Evolutionary conservation across 2,797 vertebrate genomes (phyloP), one percentile per base, ranked within the genome.

Genomic region (Octomys mimax): DNA sequence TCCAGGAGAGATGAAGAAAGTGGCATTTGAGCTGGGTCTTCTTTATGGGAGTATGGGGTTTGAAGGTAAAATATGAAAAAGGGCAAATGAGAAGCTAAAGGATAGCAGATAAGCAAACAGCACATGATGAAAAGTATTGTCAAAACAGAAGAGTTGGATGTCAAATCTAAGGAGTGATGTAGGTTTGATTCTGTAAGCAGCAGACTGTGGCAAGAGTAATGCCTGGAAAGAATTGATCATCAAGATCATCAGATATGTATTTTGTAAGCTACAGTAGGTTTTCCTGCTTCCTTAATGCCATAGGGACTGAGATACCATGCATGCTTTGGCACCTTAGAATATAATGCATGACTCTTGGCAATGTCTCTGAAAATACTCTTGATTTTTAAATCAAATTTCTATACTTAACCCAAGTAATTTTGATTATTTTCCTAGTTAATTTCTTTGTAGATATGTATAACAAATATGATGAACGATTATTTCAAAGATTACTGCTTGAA

Each of bases 11-110:
- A n/a, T 64, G n/a, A 70, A 49, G 22, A 39, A 80, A 13, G 52
- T 66, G 61, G 18, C 59, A n/a, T 93, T 84, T 85, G 52, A 87
- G 19, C 77, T 73, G 87, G 61, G 13, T 91, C 80, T 97, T 68
- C 57, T 42, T 42, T 42, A 61, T 81, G 54, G 61, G 84, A 46
- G 4, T 64, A 6, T 26, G 14, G 22, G 2, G 57, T 79, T 79
- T 85, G 62, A 81, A 54, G 46, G 31, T 54, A 22, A 62, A 6
- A 0, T 66, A 5, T 42, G 39, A 5, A 42, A 24, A 91, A 62
- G 26, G 36, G 28, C 33, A 6, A 89, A 93, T 68, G 22, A 82
- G 39, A 91, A 90, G 52, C 81, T 84, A 52, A 57, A 66, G 66
- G 39, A 54, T 49, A 66, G 39, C 42, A 89, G 39, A 24, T 52